Evolutionary conservation across 2,888 invertebrate species (phyloP).

Genomic region (Heliconius sara): DNA sequence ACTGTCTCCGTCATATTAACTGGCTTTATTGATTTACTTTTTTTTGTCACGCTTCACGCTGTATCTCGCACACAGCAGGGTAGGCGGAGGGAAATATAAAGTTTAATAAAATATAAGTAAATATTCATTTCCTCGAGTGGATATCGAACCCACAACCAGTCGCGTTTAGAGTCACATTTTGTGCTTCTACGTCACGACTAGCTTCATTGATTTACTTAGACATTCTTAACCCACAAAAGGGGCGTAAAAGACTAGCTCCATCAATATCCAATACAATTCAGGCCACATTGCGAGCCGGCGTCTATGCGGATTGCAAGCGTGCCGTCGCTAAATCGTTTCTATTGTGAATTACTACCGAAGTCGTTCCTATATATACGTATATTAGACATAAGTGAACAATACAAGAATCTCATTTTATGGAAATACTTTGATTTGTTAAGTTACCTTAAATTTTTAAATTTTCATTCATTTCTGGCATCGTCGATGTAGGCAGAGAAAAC

Average conservation of each 20-base stretch:
- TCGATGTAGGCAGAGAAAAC: neutral
- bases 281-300: slow-evolving; percentile 55
- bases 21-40: neutral
- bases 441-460: neutral
- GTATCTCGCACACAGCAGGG: too few relatives aligned
- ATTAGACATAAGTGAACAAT: slow-evolving; percentile 5
- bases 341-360: slow-evolving; percentile 32
- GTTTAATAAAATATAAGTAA: too few relatives aligned
- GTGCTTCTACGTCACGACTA: neutral
- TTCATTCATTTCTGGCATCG: neutral
- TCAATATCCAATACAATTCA: slow-evolving; percentile 53
- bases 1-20: too few relatives aligned
- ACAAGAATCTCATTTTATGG: neutral
- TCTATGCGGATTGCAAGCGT: slow-evolving; percentile 56
- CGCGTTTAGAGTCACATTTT: too few relatives aligned
- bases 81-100: too few relatives aligned
- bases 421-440: neutral
- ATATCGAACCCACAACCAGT: too few relatives aligned
- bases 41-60: too few relatives aligned
- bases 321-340: slow-evolving; percentile 49
- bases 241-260: slow-evolving; percentile 44
- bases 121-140: too few relatives aligned
- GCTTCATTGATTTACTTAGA: slow-evolving; percentile 2
- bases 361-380: slow-evolving; percentile 13
- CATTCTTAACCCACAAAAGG: slow-evolving; percentile 40